These are phyloP conservation scores for Centropyge bicolor DNA, from an alignment of 2,797 vertebrate genomes.

Conservation along the genomic window DNA sequence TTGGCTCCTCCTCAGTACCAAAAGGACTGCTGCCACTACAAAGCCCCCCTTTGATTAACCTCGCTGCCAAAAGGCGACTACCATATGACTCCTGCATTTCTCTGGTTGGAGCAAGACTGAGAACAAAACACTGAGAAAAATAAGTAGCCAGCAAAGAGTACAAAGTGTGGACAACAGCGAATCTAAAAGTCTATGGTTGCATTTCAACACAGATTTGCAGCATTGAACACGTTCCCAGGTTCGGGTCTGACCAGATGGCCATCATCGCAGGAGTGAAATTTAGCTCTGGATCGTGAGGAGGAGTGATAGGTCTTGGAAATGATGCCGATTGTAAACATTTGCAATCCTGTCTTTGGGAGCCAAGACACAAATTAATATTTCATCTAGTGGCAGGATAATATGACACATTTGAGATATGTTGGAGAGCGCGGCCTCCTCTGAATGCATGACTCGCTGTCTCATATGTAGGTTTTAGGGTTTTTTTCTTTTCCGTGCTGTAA, in stretches of 20 bases:
- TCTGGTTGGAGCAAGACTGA: slow-evolving; percentile 36
- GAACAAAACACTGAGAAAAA: slow-evolving; percentile 54
- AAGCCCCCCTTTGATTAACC: slow-evolving; percentile 65
- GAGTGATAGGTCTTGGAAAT: slow-evolving; percentile 63
- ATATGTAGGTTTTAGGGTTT: slow-evolving; percentile 4
- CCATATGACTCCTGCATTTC: slow-evolving; percentile 51
- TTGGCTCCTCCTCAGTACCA: slow-evolving; percentile 70
- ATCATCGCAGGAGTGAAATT: slow-evolving; percentile 72
- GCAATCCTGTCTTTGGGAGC: slow-evolving; percentile 45
- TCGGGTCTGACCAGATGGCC: slow-evolving; percentile 81
- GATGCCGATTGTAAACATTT: slow-evolving; percentile 65
- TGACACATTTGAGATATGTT: slow-evolving; percentile 45
- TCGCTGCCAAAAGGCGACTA: slow-evolving; percentile 56
- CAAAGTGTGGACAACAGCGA: slow-evolving; percentile 15
- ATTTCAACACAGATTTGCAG: slow-evolving; percentile 51
- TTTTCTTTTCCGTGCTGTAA: background rate
- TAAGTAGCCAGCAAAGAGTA: slow-evolving; percentile 26
- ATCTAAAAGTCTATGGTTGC: slow-evolving; percentile 48
- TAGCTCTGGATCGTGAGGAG: slow-evolving; percentile 55
- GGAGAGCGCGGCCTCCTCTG: slow-evolving; percentile 13
- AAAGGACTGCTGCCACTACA: slow-evolving; percentile 60
- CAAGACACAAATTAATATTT: slow-evolving; percentile 64
- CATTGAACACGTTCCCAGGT: slow-evolving; percentile 48
- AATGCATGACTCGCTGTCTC: slow-evolving; percentile 21
- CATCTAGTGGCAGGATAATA: slow-evolving; percentile 47